Evolutionary conservation across 2,113 vertebrate genomes (phyloP), one percentile per base, ranked within the genome.

Genomic region (Eonycteris spelaea): DNA sequence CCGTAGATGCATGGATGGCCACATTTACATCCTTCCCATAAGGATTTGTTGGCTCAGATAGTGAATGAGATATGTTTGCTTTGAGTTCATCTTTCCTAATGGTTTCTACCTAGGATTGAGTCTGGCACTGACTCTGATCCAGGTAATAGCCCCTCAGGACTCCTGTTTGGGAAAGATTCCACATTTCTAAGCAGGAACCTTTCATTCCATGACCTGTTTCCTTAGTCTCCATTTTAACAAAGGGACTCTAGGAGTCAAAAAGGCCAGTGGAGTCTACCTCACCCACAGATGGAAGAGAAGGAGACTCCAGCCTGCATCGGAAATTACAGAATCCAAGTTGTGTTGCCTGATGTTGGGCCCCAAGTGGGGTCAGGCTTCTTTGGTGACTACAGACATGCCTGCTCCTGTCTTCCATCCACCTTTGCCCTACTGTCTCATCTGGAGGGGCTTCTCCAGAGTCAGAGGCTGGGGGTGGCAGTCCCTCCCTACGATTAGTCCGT

Each of bases 401-500:
- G 13, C 13, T 51, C 51, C 28, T 33, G 1, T 15, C 3, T 55
- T 61, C 11, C 28, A 33, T 7, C 15, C 21, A 12, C 40, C 28
- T n/a, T 33, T 53, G 28, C 45, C 57, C 18, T 1, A 3, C 24
- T 80, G 51, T 24, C 14, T 90, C 95, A 35, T 86, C 85, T 91
- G 97, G 96, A 84, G 95, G 93, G 79, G 55, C 90, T 86, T 61
- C 92, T 97, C 92, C 65, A 15, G 40, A 75, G 87, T 92, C 86
- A 57, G 98, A 97, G 91, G 96, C 55, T 11, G 24, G 85, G 38
- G 92, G 97, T 97, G 97, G 96, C 97, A 93, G 98, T 97, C 98
- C 86, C 95, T 97, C 51, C 88, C 91, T n/a, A 96, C 98, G 98
- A 98, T 98, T 90, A 97, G 98, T 97, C 97, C 98, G 92, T 97